Conservation (phyloP, 2,797 vertebrate species). For the Holocentrus rufus region DNA sequence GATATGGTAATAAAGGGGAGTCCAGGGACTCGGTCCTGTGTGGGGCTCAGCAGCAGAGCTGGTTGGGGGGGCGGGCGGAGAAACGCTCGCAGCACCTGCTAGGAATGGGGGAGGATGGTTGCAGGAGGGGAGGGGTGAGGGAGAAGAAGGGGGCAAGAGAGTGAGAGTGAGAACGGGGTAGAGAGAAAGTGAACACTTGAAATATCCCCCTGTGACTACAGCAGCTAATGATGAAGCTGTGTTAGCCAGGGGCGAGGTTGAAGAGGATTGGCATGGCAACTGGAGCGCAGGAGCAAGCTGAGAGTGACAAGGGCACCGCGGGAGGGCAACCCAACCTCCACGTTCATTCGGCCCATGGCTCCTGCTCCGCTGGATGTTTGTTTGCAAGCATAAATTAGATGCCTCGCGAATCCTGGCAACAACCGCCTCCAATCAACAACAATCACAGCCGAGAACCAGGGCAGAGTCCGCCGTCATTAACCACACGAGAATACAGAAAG, state of each 20-base stretch:
- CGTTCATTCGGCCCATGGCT: constrained; percentile 38
- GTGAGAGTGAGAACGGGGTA: constrained; percentile 24
- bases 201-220: constrained; percentile 64
- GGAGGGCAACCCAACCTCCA: constrained; percentile 55
- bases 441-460: constrained; percentile 19
- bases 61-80: constrained; percentile 27
- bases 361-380: constrained; percentile 45
- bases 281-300: constrained; percentile 51
- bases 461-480: constrained; percentile 9
- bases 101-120: constrained; percentile 35
- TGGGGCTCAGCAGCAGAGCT: constrained; percentile 58
- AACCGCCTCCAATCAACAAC: background rate
- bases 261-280: constrained; percentile 69
- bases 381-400: constrained; percentile 52
- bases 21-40: constrained; percentile 66
- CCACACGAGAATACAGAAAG: background rate
- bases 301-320: constrained; percentile 42
- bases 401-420: constrained; percentile 23
- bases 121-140: constrained; percentile 41
- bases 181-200: constrained; percentile 56
- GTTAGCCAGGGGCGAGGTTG: constrained; percentile 57
- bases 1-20: constrained; percentile 75
- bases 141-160: constrained; percentile 7
- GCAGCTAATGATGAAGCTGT: constrained; percentile 68
- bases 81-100: constrained; percentile 58